Conservation (phyloP, 2,797 vertebrate species). For the Anomalospiza imberbis region DNA sequence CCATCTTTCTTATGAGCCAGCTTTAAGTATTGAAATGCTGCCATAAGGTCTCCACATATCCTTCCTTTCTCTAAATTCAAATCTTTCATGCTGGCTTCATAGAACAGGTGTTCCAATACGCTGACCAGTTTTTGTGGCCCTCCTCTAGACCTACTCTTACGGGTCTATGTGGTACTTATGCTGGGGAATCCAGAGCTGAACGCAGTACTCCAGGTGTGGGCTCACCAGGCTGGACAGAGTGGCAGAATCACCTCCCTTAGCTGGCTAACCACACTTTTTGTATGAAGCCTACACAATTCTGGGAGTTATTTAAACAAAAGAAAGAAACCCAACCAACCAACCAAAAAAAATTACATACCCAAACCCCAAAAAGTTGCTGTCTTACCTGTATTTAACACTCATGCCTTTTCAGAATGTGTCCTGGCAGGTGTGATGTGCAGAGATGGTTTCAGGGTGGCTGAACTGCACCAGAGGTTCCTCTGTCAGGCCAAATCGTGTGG, state of each 20-base stretch:
- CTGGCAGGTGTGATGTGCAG: background rate
- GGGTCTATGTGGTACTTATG: background rate
- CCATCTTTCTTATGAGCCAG: background rate
- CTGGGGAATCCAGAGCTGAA: background rate
- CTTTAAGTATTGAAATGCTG: background rate
- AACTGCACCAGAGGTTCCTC: background rate
- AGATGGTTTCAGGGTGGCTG: background rate
- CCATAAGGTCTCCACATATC: background rate
- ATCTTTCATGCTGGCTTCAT: background rate
- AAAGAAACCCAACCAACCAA: background rate
- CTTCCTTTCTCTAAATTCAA: background rate
- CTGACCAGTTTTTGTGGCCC: background rate
- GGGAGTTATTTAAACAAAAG: background rate
- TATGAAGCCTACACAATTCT: background rate
- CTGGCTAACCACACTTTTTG: background rate
- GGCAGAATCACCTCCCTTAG: background rate
- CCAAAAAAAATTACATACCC: background rate
- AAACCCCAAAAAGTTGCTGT: background rate
- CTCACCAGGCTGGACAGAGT: background rate
- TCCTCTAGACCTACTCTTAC: background rate
- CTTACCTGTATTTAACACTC: background rate
- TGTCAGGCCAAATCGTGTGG: background rate
- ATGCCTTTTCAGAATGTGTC: background rate
- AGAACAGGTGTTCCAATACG: background rate
- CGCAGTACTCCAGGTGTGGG: background rate